These are phyloP conservation scores for Olivierus martensii DNA, from an alignment of 1,140 invertebrate genomes.

Conservation along the genomic window DNA sequence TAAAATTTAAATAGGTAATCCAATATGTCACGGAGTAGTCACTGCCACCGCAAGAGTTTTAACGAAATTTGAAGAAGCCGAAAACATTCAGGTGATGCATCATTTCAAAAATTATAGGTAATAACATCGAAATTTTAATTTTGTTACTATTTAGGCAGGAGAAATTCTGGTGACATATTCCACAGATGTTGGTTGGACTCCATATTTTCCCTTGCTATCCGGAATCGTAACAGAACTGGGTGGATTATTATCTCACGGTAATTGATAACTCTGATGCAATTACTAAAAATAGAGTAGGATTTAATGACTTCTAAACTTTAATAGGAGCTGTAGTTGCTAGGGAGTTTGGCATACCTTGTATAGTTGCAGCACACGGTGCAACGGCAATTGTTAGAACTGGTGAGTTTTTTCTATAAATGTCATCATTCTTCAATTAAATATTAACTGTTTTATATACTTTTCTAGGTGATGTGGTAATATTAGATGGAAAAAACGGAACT, in stretches of 20 bases:
- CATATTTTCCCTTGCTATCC: constrained; percentile 63
- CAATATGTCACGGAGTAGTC: not conserved
- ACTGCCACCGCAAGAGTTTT: not conserved
- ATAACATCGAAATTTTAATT: too few species aligned
- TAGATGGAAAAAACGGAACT: not conserved
- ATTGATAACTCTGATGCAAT: not conserved
- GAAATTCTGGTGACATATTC: constrained; percentile 62
- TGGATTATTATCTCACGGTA: constrained; percentile 66
- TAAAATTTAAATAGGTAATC: not conserved
- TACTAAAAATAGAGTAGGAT: too few species aligned
- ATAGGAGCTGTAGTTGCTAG: constrained; percentile 3
- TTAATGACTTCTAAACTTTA: too few species aligned
- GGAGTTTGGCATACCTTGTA: constrained; percentile 1
- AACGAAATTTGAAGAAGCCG: not conserved
- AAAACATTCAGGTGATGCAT: not conserved
- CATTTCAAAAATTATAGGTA: too few species aligned
- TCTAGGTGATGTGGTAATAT: not conserved
- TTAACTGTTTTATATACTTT: too few species aligned
- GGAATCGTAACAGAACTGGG: constrained; percentile 79
- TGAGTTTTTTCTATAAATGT: too few species aligned
- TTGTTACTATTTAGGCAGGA: constrained; percentile 31
- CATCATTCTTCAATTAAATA: too few species aligned
- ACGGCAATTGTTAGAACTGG: not conserved
- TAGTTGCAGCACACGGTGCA: not conserved
- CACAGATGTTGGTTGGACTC: constrained; percentile 75